Base-by-base conservation (phyloP, 2,113 vertebrate genomes). In the Atherinomorus stipes region DNA sequence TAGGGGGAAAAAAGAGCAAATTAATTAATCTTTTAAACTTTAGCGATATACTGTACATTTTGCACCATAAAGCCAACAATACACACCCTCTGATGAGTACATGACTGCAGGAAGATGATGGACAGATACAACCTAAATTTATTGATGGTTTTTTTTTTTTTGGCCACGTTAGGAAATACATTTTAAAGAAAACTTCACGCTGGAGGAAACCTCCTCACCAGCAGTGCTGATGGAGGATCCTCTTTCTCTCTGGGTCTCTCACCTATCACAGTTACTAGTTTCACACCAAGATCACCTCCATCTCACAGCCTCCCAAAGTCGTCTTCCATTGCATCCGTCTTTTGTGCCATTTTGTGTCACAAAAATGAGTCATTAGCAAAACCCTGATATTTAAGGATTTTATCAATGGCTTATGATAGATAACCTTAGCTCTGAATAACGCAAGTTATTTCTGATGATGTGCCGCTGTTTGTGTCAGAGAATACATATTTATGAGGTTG, bases 401-500 rank as follows among this genome's bases (percentile, higher is more conserved):
- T 51, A 38, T 70, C 45, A 49, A 59, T 45, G 61, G 69, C 23
- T 76, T 37, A 37, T 64, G 74, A 85, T 52, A 67, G 62, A 54
- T 57, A 84, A 76, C 75, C 62, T 68, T 25, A 74, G 51, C 19
- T 26, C 4, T 23, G 51, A 88, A 60, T 66, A 60, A 65, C 65
- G 76, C 61, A 64, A 66, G 83, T 83, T 54, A 56, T 34, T 56
- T 76, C 60, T 11, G 53, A 81, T 74, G 59, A 71, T 64, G 62
- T 21, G 58, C 19, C 1, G 16, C 57, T 53, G 56, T 56, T 74
- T 61, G 45, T 21, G 19, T 59, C 58, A 57, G 56, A 42, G 11
- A n/a, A 59, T 85, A 54, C 72, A 87, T 87, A 88, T 87, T 81
- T 40, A 88, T 80, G 80, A 4, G 44, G 45, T 11, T 52, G 56